These are phyloP conservation scores for Solenodon paradoxus DNA, from an alignment of 2,113 vertebrate genomes.

Conservation along the genomic window DNA sequence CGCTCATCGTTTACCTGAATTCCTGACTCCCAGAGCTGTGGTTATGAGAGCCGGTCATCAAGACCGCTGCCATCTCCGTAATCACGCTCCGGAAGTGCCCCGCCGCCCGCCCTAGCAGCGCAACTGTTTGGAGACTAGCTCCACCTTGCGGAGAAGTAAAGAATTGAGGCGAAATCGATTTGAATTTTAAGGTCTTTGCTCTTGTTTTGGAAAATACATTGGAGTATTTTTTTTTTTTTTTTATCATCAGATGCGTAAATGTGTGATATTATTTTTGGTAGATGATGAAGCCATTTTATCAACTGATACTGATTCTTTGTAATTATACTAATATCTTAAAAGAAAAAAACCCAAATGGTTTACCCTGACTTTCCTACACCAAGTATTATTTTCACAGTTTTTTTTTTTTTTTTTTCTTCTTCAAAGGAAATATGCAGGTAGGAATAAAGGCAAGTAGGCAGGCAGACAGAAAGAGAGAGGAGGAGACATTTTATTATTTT, in stretches of 20 bases:
- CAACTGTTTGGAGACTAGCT: background rate
- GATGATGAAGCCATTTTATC: background rate
- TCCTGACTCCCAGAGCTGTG: background rate
- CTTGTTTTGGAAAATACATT: background rate
- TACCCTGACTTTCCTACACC: background rate
- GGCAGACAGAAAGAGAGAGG: no score
- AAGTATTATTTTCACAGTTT: background rate
- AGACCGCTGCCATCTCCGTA: background rate
- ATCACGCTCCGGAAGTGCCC: background rate
- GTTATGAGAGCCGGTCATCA: background rate
- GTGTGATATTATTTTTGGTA: background rate
- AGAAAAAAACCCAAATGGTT: background rate
- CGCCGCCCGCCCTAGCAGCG: rapidly evolving
- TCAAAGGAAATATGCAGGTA: no score
- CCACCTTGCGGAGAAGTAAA: constrained; percentile 63
- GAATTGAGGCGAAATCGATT: background rate
- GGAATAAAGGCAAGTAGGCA: no score
- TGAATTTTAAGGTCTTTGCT: background rate
- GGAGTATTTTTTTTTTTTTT: background rate
- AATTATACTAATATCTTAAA: background rate
- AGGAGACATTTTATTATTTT: no score
- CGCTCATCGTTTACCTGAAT: background rate
- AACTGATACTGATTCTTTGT: background rate
- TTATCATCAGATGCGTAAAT: no score
- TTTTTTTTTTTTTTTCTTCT: background rate